Evolutionary conservation across 2,797 vertebrate species (phyloP), one percentile per base, ranked within the genome.

Genomic region (Poeciliopsis infans): DNA sequence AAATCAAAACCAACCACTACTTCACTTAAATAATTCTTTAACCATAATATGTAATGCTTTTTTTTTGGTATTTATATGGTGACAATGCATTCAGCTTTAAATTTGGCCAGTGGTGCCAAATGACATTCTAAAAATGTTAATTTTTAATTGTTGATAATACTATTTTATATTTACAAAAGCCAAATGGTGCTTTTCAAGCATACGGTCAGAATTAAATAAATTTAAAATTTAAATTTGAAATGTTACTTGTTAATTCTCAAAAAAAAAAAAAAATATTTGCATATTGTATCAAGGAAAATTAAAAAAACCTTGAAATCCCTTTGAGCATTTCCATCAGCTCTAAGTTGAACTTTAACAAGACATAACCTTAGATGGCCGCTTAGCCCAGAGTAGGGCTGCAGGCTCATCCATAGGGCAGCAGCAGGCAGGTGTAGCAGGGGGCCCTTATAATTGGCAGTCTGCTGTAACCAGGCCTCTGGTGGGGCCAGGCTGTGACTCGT

Each of bases 361-460:
- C 79, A 83, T 89, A 75, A 46, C 79, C 87, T 88, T 79, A 88
- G 92, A 93, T 93, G 91, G 93, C 88, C 79, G 79, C 72, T 79
- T 86, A 81, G 82, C 85, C 87, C 84, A 83, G 76, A 87, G 86
- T 85, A 66, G 75, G 75, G 81, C 78, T 81, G 76, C 81, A 84
- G 66, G 83, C 28, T 31, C 53, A 53, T 83, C 68, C 81, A 74
- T 69, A 41, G 78, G 83, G 80, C 83, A 45, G 75, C 81, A 77
- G 87, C 77, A 88, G 91, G 91, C 93, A 95, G 93, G 90, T 94
- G 92, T 86, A 78, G 84, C 74, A 92, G 79, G 89, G 83, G 82
- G 90, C 85, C 79, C 77, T 78, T 76, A 85, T 95, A 95, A 96
- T 95, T 95, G 92, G 91, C 86, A 92, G 88, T 86, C 89, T 77